Evolutionary conservation across 2,113 vertebrate species (phyloP).

Genomic region (Fulica atra): DNA sequence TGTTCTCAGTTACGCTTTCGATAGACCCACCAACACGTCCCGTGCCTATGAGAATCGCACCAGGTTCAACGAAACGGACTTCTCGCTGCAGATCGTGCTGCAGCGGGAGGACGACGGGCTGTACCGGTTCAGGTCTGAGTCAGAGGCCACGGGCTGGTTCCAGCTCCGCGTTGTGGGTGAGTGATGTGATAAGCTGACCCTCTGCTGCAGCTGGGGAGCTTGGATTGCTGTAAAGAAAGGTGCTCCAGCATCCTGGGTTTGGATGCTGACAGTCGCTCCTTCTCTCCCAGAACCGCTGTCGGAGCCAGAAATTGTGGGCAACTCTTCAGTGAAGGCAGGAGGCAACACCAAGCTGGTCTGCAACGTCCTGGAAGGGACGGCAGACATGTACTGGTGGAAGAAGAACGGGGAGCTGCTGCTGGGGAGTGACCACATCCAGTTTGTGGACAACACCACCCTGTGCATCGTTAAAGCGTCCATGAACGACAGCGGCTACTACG

Average conservation of each 20-base stretch:
- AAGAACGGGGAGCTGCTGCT: neutral
- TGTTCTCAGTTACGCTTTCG: neutral
- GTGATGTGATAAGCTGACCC: neutral
- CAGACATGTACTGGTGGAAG: constrained; percentile 11
- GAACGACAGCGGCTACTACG: neutral
- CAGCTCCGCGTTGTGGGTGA: neutral
- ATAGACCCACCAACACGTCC: rapidly evolving
- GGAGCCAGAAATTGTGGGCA: neutral
- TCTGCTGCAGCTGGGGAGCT: rapidly evolving
- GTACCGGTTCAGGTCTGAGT: neutral
- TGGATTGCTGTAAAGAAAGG: neutral
- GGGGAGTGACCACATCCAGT: neutral
- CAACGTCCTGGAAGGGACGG: neutral
- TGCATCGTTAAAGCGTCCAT: neutral
- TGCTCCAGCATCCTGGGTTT: rapidly evolving
- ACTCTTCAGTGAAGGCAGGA: neutral
- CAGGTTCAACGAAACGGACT: neutral
- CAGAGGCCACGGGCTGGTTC: neutral
- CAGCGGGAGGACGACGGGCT: neutral
- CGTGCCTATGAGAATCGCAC: neutral
- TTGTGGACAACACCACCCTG: neutral
- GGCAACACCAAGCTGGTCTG: neutral
- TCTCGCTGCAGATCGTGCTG: constrained; percentile 18
- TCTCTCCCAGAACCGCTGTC: neutral
- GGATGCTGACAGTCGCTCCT: rapidly evolving